Percentiles rank a stretch among this genome's conserved stretches.
Evolutionary conservation across 2,797 vertebrate genomes (phyloP).

Genomic region (Tokudaia muenninki): DNA sequence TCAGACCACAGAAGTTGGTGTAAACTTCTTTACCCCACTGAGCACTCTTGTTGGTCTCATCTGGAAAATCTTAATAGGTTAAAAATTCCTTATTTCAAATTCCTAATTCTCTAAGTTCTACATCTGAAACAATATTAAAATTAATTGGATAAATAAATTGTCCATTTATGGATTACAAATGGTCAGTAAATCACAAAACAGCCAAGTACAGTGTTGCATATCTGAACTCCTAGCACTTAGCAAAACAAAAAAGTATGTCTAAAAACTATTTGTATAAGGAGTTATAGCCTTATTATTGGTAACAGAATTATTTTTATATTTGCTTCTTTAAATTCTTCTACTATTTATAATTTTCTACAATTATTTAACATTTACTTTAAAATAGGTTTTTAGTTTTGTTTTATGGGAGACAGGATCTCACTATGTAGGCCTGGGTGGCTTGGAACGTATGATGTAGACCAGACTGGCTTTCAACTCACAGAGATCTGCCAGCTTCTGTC

Average conservation of each 20-base stretch:
- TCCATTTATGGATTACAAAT: not conserved
- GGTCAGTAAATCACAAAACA: not conserved
- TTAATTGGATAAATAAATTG: not conserved
- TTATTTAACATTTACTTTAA: not conserved
- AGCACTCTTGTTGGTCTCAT: not conserved
- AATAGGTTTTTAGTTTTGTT: not conserved
- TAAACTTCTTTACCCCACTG: not conserved
- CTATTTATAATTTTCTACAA: slow-evolving; percentile 44
- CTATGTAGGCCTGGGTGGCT: not conserved
- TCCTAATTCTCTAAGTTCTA: slow-evolving; percentile 37
- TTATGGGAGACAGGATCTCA: not conserved
- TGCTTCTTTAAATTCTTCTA: slow-evolving; percentile 49
- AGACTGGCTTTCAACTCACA: not conserved
- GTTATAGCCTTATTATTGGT: slow-evolving; percentile 12
- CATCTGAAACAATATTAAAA: slow-evolving; percentile 45
- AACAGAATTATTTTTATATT: slow-evolving; percentile 14
- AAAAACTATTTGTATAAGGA: not conserved
- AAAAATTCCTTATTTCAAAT: not conserved
- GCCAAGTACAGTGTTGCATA: not conserved
- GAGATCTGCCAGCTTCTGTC: not conserved
- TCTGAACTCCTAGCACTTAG: not conserved
- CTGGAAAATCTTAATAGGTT: slow-evolving; percentile 21
- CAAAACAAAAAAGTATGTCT: not conserved
- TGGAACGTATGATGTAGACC: not conserved
- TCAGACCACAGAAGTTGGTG: not conserved